Evolutionary conservation across 30 jellyfish, hydroid and myxozoan species (phyloP).

Genomic region (Cassiopea xamachana): DNA sequence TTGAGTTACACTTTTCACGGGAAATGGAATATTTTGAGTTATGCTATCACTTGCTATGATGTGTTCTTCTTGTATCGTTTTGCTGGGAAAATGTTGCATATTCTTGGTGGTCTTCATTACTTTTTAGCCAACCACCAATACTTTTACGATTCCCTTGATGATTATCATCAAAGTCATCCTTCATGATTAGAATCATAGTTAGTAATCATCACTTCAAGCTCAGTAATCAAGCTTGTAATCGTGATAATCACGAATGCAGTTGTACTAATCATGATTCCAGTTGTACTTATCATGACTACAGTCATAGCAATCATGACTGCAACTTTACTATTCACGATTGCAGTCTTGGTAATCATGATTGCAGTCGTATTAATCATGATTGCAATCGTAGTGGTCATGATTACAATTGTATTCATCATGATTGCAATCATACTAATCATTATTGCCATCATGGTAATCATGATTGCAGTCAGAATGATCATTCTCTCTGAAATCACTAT

Average conservation of each 20-base stretch:
- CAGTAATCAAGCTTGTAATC: no score
- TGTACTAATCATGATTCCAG: no score
- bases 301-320: background rate
- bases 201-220: no score
- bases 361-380: no score
- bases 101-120: conserved; percentile 2
- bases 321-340: no score
- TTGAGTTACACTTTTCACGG: background rate
- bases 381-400: background rate
- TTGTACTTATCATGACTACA: background rate
- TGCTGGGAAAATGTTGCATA: background rate
- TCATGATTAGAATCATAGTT: no score
- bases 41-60: background rate
- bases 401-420: background rate
- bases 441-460: background rate
- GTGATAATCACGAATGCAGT: no score
- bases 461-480: background rate
- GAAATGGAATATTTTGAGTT: background rate
- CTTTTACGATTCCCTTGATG: no score
- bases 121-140: no score
- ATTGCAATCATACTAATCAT: background rate
- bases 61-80: background rate
- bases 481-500: background rate
- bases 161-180: no score
- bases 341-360: no score